Evolutionary conservation across 2,113 vertebrate genomes (phyloP).

Genomic region (Indicator maculatus): DNA sequence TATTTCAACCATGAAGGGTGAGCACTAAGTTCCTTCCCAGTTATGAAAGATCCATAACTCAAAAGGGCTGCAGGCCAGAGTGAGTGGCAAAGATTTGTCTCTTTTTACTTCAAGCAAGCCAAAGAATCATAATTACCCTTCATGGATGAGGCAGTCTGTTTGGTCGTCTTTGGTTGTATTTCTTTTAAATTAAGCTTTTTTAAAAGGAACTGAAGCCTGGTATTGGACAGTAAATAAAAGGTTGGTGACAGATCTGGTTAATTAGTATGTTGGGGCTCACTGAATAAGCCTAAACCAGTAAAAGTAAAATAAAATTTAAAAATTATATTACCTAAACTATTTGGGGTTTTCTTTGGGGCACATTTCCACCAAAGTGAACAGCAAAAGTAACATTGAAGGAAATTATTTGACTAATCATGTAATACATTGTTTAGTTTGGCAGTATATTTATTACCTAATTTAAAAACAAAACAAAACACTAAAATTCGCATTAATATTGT

Average conservation of each 20-base stretch:
- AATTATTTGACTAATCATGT: neutral
- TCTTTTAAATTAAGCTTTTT: constrained; percentile 26
- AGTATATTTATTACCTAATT: fast-evolving
- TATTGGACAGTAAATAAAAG: neutral
- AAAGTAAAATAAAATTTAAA: neutral
- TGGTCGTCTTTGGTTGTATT: neutral
- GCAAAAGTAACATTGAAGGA: neutral
- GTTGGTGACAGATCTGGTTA: neutral
- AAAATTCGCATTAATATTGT: neutral
- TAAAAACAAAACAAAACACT: neutral
- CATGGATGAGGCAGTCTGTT: neutral
- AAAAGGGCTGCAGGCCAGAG: constrained; percentile 1
- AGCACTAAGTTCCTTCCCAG: neutral
- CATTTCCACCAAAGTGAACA: neutral
- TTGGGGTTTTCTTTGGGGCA: neutral
- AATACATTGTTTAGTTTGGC: neutral
- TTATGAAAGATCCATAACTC: constrained; percentile 57
- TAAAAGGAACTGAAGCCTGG: neutral
- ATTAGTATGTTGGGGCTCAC: neutral
- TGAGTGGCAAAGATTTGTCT: neutral
- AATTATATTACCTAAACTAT: neutral
- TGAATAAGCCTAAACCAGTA: neutral
- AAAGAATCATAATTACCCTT: neutral
- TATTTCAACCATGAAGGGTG: constrained; percentile 36
- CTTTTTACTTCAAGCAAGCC: neutral